A percentile compares a stretch with the other conserved stretches of the same genome.
phyloP scores from a whole-genome alignment of 92 coral and sea anemone species.

The Galaxea fascicularis region DNA sequence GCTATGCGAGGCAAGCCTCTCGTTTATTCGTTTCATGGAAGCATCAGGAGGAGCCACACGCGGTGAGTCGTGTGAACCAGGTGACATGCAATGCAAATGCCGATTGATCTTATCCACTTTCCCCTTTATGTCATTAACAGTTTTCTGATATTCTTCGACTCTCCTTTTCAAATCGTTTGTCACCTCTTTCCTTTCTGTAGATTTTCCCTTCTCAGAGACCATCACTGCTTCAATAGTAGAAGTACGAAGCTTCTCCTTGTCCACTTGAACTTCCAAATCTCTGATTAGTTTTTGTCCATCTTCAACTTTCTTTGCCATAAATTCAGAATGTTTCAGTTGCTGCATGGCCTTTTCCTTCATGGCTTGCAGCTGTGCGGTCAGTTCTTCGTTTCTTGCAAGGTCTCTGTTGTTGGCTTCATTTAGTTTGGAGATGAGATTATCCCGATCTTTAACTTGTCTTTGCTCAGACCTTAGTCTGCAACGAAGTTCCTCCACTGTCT shows the following conservation, averaged over 20 bases:
- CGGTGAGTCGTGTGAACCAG: constrained; percentile 59
- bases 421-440: constrained; percentile 68
- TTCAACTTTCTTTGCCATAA: constrained; percentile 78
- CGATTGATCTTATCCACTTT: constrained; percentile 86
- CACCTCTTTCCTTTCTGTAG: constrained; percentile 67
- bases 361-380: constrained; percentile 43
- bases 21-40: constrained; percentile 64
- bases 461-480: constrained; percentile 71
- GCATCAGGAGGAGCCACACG: constrained; percentile 50
- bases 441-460: constrained; percentile 67
- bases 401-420: constrained; percentile 76
- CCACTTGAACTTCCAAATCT: constrained; percentile 82
- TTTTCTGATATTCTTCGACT: constrained; percentile 82
- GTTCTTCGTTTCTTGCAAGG: constrained; percentile 62
- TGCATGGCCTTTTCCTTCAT: constrained; percentile 64
- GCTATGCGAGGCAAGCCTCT: constrained; percentile 67
- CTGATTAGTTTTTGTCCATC: constrained; percentile 82
- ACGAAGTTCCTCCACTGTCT: constrained; percentile 68
- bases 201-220: constrained; percentile 73
- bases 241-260: constrained; percentile 80
- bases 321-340: constrained; percentile 74
- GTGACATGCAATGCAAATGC: constrained; percentile 71
- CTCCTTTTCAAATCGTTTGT: constrained; percentile 79
- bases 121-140: constrained; percentile 77
- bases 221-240: constrained; percentile 79